Percentiles rank a stretch among this genome's conserved stretches.
phyloP scores from a whole-genome alignment of 2,888 invertebrate species.

The Hyppa rectilinea region DNA sequence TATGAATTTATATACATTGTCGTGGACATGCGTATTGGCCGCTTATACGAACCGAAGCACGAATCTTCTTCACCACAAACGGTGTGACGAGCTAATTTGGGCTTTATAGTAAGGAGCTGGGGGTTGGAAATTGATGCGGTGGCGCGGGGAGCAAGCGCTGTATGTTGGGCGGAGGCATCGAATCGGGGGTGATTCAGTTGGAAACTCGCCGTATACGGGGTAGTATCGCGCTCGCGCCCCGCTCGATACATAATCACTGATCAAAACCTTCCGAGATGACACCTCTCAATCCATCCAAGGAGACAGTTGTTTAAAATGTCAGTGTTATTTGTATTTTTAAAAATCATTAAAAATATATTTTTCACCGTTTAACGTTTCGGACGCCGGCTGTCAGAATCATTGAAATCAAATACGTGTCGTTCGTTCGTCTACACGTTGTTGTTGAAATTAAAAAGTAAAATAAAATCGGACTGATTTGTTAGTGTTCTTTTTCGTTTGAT shows the following conservation, averaged over 20 bases:
- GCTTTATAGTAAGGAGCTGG: conserved; percentile 67
- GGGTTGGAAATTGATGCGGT: conserved; percentile 70
- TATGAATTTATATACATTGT: conserved; percentile 86
- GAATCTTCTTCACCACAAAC: conserved; percentile 85
- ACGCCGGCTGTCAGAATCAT: conserved; percentile 80
- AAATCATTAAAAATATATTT: conserved; percentile 55
- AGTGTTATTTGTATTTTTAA: conserved; percentile 68
- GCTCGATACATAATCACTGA: conserved; percentile 82
- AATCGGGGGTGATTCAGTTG: conserved; percentile 89
- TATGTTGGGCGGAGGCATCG: conserved; percentile 90
- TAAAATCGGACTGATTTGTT: conserved; percentile 59
- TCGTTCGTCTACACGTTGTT: conserved; percentile 72
- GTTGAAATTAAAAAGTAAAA: conserved; percentile 53
- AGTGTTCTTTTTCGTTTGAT: conserved; percentile 69
- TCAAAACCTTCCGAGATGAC: conserved; percentile 86
- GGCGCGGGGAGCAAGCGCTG: conserved; percentile 86
- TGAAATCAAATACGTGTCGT: conserved; percentile 81
- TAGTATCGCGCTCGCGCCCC: conserved; percentile 82
- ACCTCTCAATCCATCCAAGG: conserved; percentile 77
- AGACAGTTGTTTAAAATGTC: conserved; percentile 75
- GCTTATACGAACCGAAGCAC: conserved; percentile 87
- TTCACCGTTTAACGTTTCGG: conserved; percentile 62
- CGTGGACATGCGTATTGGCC: conserved; percentile 91
- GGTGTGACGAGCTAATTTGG: conserved; percentile 68
- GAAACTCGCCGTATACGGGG: conserved; percentile 85